Evolutionary conservation across 1,140 invertebrate genomes (phyloP), one percentile per base, ranked within the genome.

Genomic region (Epicauta chinensis): DNA sequence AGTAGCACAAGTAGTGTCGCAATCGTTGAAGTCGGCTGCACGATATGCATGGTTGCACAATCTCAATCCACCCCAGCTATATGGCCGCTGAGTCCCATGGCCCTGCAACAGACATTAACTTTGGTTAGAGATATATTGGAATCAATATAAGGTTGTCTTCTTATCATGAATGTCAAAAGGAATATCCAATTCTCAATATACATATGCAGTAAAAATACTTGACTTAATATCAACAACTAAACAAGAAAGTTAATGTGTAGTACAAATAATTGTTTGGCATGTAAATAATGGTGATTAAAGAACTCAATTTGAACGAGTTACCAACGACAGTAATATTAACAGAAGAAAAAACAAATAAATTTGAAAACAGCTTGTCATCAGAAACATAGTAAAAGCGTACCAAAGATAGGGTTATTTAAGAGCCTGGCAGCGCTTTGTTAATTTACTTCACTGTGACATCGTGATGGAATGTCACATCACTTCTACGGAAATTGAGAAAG

Each of bases 401-500:
- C 50, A 56, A 63, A 59, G 56, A 56, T 58, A 52, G 54, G 49
- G 57, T 63, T 63, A 60, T 66, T 63, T 63, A 59, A 66, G 62
- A 57, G 47, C 52, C 46, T 50, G 56, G 52, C 53, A 62, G 58
- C 58, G 61, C 64, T 67, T 65, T 67, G 65, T 67, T 67, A 69
- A 67, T 69, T 69, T 69, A 66, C 67, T 69, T 64, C 55, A 54
- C 50, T 56, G 63, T 67, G 62, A 61, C 62, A 61, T 61, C 60
- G 62, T 68, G 67, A 69, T 69, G 66, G 62, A 68, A 69, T 69
- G 66, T 66, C 66, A 68, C 66, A 65, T 65, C 63, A 65, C 57
- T 61, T 60, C 60, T 58, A 60, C 65, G 67, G 67, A 69, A 69
- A 69, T 69, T 69, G 67, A 68, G 65, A 69, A 69, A 68, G 67